Evolutionary conservation across 2,888 invertebrate genomes (phyloP), one percentile per base, ranked within the genome.

Genomic region (Drepanosiphum platanoidis): DNA sequence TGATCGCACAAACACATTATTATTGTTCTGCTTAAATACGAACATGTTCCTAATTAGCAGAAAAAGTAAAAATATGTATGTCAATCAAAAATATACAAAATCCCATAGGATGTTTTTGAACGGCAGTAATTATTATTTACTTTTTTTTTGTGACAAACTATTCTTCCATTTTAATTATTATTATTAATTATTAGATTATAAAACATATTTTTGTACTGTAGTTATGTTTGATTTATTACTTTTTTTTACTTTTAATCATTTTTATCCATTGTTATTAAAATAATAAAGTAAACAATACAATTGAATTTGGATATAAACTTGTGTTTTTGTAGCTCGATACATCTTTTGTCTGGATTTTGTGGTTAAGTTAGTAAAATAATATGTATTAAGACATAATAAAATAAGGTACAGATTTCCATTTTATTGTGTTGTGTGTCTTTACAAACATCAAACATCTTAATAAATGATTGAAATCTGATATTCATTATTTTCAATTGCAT

Each of bases 141-240:
- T n/a, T 36, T 58, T 46, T 68, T 68, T 15, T 46, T 3, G 11
- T n/a, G 39, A n/a, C 22, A 36, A n/a, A 66, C 75, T 84, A 74
- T 64, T 83, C 84, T 84, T 84, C 84, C 84, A 77, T 77, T 77
- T 84, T 84, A 34, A 84, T 75, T 72, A 75, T 34, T 72, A 75
- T 34, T 64, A 75, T 27, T 83, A 46, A 32, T 79, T 64, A 79
- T 68, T 81, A 81, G 80, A 58, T 27, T 71, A 71, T 68, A 46
- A 32, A 32, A 77, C 30, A 74, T 84, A 84, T 84, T 84, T 84
- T 84, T 84, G 39, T 84, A 84, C 68, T 75, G 22, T 84, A 84
- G 75, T 70, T 82, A 46, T 66, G 34, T 70, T 70, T 80, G 34
- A 36, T 58, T 75, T 61, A 80, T 80, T 71, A n/a, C n/a, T 58